phyloP scores from a whole-genome alignment of 2,797 vertebrate genomes.

The Amazona ochrocephala region DNA sequence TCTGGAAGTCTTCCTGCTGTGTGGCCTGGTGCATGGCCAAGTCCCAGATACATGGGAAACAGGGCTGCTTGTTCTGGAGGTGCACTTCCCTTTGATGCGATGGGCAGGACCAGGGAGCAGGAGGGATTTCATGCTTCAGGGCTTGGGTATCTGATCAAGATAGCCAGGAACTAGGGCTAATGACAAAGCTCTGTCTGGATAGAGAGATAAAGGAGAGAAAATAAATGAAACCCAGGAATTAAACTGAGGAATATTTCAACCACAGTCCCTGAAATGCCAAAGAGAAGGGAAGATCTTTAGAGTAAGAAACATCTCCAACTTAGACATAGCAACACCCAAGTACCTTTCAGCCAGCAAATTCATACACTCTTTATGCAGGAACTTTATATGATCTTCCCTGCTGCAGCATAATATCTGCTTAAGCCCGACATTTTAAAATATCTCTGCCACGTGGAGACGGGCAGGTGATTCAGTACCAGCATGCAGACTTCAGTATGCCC shows the following conservation, averaged over 20 bases:
- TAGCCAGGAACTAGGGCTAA: background rate
- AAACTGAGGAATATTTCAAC: background rate
- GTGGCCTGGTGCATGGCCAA: background rate
- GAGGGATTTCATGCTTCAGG: background rate
- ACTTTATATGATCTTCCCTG: background rate
- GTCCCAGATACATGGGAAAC: background rate
- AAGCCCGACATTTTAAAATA: background rate
- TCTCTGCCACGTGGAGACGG: background rate
- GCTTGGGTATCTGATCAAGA: background rate
- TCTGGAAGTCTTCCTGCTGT: background rate
- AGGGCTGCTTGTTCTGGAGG: background rate
- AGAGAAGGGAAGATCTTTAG: background rate
- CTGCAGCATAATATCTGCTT: background rate
- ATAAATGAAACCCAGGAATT: background rate
- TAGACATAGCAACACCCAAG: background rate
- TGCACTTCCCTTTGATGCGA: rapidly evolving
- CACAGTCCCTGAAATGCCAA: background rate
- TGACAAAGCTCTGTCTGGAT: background rate
- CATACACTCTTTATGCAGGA: background rate
- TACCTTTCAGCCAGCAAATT: background rate
- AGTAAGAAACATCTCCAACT: background rate
- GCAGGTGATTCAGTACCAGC: background rate
- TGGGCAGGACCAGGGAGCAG: background rate
- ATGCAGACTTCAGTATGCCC: background rate
- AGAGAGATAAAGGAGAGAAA: background rate